These are phyloP conservation scores for Pelobates fuscus DNA, from an alignment of 2,113 vertebrate species.

Conservation along the genomic window DNA sequence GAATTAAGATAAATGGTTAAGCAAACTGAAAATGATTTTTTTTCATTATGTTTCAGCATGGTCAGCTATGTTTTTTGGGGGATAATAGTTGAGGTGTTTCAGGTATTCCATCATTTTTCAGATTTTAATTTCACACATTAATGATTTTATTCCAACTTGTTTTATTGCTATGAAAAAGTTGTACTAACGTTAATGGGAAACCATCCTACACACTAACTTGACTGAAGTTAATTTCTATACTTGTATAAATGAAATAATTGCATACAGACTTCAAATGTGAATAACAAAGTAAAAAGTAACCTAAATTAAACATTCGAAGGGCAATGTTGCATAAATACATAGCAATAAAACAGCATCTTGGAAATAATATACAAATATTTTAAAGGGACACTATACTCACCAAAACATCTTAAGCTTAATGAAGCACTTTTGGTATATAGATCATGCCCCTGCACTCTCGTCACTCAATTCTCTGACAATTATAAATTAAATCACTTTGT, in stretches of 20 bases:
- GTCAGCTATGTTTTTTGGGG: constrained; percentile 56
- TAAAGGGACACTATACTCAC: no score
- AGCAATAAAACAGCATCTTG: no score
- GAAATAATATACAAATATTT: no score
- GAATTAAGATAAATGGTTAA: background rate
- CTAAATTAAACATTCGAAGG: no score
- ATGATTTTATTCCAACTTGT: constrained; percentile 50
- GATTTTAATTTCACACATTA: constrained; percentile 63
- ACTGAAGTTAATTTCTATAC: background rate
- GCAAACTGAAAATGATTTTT: background rate
- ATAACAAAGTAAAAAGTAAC: no score
- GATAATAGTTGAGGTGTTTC: constrained; percentile 59
- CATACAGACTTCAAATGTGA: no score
- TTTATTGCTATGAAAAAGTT: background rate
- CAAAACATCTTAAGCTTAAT: no score
- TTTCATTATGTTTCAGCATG: constrained; percentile 58
- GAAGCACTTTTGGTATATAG: no score
- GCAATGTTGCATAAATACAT: no score
- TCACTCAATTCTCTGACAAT: no score
- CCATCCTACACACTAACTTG: background rate
- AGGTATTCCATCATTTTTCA: constrained; percentile 54
- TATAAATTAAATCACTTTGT: no score
- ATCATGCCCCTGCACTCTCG: no score
- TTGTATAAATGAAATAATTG: background rate
- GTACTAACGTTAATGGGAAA: background rate